These are phyloP conservation scores for Drosophila simulans DNA, from an alignment of 1,140 invertebrate genomes.

Conservation along the genomic window DNA sequence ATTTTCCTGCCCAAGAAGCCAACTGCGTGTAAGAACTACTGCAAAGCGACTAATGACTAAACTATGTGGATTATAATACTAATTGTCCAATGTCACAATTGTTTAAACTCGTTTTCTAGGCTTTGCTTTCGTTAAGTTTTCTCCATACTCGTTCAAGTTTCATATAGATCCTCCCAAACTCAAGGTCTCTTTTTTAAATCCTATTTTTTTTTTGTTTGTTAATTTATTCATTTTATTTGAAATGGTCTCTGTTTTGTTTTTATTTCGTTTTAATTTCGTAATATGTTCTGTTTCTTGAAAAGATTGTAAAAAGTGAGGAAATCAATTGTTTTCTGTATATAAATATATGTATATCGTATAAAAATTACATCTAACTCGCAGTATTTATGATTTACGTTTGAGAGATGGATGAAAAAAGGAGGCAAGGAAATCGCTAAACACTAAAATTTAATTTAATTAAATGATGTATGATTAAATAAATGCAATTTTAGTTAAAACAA, in stretches of 20 bases:
- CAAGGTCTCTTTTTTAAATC: background rate
- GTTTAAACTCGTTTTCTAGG: conserved; percentile 28
- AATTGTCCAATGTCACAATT: conserved; percentile 66
- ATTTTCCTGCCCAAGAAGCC: conserved; percentile 16
- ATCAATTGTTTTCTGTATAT: conserved; percentile 45
- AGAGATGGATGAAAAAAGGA: conserved; percentile 34
- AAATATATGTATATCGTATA: conserved; percentile 36
- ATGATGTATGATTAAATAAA: conserved; percentile 77
- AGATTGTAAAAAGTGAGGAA: conserved; percentile 30
- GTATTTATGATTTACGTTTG: conserved; percentile 76
- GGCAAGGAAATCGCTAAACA: conserved; percentile 46
- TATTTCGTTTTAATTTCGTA: background rate
- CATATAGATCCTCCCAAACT: conserved; percentile 11
- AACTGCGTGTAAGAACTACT: conserved; percentile 22
- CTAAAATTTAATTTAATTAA: conserved; percentile 72
- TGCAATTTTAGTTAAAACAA: conserved; percentile 81
- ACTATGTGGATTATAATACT: conserved; percentile 19
- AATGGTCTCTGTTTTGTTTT: conserved; percentile 20
- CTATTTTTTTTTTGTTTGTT: conserved; percentile 40
- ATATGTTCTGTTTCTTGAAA: conserved; percentile 19
- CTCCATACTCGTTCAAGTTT: conserved; percentile 48
- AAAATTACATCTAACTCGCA: conserved; percentile 66
- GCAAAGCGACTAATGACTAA: conserved; percentile 24
- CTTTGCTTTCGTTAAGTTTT: conserved; percentile 63
- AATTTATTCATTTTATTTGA: conserved; percentile 39